Conservation (phyloP, 30 jellyfish, hydroid and myxozoan genomes). For the Aurelia aurita complex sp. Pacific region DNA sequence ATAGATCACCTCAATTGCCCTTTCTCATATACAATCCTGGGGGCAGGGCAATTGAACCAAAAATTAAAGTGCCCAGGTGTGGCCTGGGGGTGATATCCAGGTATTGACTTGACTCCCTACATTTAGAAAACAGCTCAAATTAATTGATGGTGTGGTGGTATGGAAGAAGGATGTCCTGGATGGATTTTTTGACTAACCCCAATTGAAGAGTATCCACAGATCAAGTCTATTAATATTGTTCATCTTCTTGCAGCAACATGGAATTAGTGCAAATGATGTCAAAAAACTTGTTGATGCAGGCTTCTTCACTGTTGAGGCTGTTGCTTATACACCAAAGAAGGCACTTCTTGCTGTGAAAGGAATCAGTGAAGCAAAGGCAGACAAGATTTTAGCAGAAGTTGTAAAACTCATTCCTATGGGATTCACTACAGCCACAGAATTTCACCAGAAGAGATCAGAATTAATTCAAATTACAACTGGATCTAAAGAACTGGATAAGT, state of each 20-base stretch:
- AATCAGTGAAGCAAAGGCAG: slow-evolving; percentile 99
- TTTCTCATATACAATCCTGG: too few species aligned
- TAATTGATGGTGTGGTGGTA: too few species aligned
- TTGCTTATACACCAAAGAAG: slow-evolving; percentile 98
- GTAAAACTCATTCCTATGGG: slow-evolving; percentile 96
- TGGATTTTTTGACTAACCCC: too few species aligned
- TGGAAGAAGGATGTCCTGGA: too few species aligned
- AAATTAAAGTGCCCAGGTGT: too few species aligned
- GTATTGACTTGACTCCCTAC: too few species aligned
- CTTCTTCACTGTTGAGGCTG: slow-evolving; percentile 92
- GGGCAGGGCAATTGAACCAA: too few species aligned
- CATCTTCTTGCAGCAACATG: slow-evolving; percentile 75
- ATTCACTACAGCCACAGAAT: slow-evolving; percentile 98
- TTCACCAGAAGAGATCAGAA: slow-evolving; percentile 97
- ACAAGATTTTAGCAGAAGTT: slow-evolving; percentile 91
- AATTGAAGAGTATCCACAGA: too few species aligned
- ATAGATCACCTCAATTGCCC: too few species aligned
- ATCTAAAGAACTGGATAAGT: slow-evolving; percentile 94
- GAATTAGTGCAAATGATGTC: slow-evolving; percentile 94
- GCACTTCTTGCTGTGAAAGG: slow-evolving; percentile 93
- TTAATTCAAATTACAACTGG: slow-evolving; percentile 96
- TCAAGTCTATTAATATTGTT: not conserved
- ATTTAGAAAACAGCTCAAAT: too few species aligned
- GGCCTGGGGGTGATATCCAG: too few species aligned
- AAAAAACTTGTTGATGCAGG: slow-evolving; percentile 98